Evolutionary conservation across 2,797 vertebrate species (phyloP).

Genomic region (Hydrophis major): DNA sequence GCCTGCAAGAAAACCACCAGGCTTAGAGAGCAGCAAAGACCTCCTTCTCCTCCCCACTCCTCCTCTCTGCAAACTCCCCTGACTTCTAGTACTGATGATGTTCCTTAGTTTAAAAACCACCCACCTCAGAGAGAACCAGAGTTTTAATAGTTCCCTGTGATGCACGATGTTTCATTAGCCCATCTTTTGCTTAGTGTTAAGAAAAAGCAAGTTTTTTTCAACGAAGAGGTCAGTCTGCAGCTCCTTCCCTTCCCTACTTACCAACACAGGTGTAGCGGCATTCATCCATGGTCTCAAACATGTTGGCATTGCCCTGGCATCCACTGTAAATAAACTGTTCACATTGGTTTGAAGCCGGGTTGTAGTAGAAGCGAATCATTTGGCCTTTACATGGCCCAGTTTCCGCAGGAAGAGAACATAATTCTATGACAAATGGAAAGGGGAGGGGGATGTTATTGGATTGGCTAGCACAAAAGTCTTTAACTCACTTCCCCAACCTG

Average conservation of each 20-base stretch:
- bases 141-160: background rate
- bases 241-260: background rate
- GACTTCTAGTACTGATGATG: no score
- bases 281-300: background rate
- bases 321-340: background rate
- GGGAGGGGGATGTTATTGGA: no score
- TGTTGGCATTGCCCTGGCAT: background rate
- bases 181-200: background rate
- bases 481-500: no score
- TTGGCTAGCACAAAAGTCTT: background rate
- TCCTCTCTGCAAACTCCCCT: no score
- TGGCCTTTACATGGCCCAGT: fast-evolving
- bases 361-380: background rate
- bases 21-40: no score
- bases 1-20: no score
- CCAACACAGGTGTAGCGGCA: background rate
- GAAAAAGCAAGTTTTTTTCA: background rate
- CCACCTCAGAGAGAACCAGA: no score
- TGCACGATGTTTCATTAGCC: background rate
- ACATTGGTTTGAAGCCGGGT: fast-evolving
- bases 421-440: background rate
- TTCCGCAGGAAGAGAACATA: background rate
- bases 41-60: no score
- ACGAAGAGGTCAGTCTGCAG: fast-evolving
- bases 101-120: no score